Base-by-base conservation (phyloP, 2,797 vertebrate genomes). In the Catamblyrhynchus diadema region DNA sequence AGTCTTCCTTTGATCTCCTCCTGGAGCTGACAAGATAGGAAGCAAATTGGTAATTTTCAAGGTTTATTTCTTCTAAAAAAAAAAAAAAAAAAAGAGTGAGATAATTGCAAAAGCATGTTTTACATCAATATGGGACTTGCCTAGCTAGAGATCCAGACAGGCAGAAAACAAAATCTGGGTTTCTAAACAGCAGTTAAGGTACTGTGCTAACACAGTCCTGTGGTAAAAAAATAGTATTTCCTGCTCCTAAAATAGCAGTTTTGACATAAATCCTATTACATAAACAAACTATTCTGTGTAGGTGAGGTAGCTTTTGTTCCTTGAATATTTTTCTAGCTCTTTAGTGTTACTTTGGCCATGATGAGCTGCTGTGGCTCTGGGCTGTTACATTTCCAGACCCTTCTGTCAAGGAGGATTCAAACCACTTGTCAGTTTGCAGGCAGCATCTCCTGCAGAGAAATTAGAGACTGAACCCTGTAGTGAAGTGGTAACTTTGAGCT, bases 401-500 rank as follows among this genome's bases (percentile, higher is more conserved):
- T 89, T 91, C 78, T 77, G 81, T 80, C 83, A 67, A 86, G 81
- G 44, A 89, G 69, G 65, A 70, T 85, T 92, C 81, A 74, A 96
- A 71, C 57, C 88, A 57, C 81, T 88, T 92, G 66, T 66, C 2
- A 0, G 12, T 67, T 93, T 85, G 67, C 59, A 69, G 15, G 47
- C 66, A 81, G 51, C 51, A 6, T 44, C 2, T 8, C 81, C 94
- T 90, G 85, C 81, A 72, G 88, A 84, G 60, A 93, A 93, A 83
- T 92, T 83, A 83, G 61, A 88, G 50, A 28, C 44, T 80, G 75
- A 96, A 64, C 59, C 66, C 73, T 14, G 50, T 20, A 70, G 87
- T 72, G 82, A 94, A 95, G 89, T 77, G 92, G 84, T 82, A 93
- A 95, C 92, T 94, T 94, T 56, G 51, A 93, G 57, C 81, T 92